These are phyloP conservation scores for Punctoribates punctum DNA, from an alignment of 2,888 invertebrate species.

Conservation along the genomic window DNA sequence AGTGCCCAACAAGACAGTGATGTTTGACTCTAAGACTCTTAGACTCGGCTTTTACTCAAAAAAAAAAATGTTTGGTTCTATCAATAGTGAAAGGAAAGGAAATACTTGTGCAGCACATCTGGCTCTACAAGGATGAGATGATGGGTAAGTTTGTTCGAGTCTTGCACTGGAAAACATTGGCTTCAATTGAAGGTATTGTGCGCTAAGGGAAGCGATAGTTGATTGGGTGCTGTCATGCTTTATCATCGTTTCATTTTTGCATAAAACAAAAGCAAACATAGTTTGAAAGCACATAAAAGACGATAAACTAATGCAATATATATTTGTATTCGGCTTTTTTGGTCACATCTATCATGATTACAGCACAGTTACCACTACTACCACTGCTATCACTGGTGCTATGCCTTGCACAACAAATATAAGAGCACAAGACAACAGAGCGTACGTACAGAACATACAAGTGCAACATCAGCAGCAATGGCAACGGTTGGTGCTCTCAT, in stretches of 20 bases:
- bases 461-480: constrained; percentile 9
- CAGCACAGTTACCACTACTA: background rate
- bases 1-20: background rate
- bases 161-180: background rate
- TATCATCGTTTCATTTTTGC: constrained; percentile 29
- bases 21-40: background rate
- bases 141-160: constrained; percentile 3
- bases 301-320: constrained; percentile 32
- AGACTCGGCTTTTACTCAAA: background rate
- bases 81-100: constrained; percentile 12
- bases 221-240: constrained; percentile 18
- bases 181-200: background rate
- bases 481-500: background rate
- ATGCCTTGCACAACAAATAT: background rate
- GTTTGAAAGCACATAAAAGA: background rate
- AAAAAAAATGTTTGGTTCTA: background rate
- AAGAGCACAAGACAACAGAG: background rate
- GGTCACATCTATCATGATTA: constrained; percentile 23
- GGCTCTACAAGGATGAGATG: constrained; percentile 16
- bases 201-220: background rate
- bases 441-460: background rate
- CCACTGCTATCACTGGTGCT: background rate
- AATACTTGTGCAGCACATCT: constrained; percentile 12
- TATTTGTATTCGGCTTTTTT: constrained; percentile 27
- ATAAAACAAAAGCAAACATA: constrained; percentile 34